Base-by-base conservation (phyloP, 2,888 invertebrate species). In the Synergus umbraculus region DNA sequence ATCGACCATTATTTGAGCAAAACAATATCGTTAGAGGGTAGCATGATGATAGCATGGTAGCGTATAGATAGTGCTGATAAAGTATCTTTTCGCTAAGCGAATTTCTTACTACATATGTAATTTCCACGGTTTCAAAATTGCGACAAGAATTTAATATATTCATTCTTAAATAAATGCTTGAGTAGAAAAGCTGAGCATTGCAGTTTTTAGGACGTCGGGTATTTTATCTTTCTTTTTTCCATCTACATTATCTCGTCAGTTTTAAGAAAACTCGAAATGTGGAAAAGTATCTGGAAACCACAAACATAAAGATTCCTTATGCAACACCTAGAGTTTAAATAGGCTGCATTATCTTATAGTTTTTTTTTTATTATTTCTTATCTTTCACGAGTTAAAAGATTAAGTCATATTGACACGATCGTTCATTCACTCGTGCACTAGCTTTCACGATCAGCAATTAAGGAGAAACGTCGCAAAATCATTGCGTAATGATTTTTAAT, bases 21-120 rank as follows among this genome's bases (percentile, higher is more conserved):
- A 73, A 73, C 54, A 73, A 73, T n/a, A 49, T 37, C 73, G 73
- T n/a, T 73, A 54, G 41, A 73, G 46, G 69, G 69, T 73, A 54
- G 73, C 73, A 73, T 29, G 29, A 29, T 29, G 29, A 2, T 29
- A 29, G 29, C 29, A 29, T 29, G 29, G 29, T 2, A 29, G 29
- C 29, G 2, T 29, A 22, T 22, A 22, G 29, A 2, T 29, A 29
- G 73, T 15, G 37, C 41, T 73, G 29, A 73, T 73, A 15, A 73
- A 58, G 49, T 5, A 4, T 15, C 7, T 49, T 15, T 15, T n/a
- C 49, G 49, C 15, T 37, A 3, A 0, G 37, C 37, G 37, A 37
- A 37, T 0, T 37, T 37, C 37, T 37, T 37, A 37, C 37, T 37
- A 29, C 29, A 37, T 37, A 37, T 37, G 37, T 37, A 37, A 37